phyloP scores from a whole-genome alignment of 1,140 invertebrate species.

The Eciton burchellii region DNA sequence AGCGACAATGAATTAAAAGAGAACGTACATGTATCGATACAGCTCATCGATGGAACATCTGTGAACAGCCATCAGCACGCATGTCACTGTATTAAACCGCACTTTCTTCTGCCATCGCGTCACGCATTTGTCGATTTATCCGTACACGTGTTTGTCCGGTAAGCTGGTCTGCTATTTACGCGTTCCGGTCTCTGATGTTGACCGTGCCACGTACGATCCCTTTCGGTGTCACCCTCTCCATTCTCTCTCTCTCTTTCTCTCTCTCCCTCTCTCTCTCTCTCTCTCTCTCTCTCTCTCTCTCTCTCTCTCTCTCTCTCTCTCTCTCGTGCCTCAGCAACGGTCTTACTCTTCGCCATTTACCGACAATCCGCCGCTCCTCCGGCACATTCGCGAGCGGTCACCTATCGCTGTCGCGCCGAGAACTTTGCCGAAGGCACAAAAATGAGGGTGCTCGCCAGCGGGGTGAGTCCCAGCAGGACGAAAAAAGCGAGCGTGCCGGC shows the following conservation, averaged over 20 bases:
- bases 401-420: constrained; percentile 48
- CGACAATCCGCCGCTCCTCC: constrained; percentile 44
- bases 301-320: background rate
- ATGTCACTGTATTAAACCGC: background rate
- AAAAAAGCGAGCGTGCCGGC: constrained; percentile 65
- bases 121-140: constrained; percentile 37
- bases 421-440: constrained; percentile 67
- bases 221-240: background rate
- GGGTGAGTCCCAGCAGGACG: constrained; percentile 19
- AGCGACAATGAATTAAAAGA: too few species aligned
- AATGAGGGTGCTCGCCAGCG: constrained; percentile 55
- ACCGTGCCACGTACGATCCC: background rate
- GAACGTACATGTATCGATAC: constrained; percentile 1
- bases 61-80: background rate
- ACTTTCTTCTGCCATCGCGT: constrained; percentile 15
- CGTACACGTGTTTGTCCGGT: background rate
- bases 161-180: constrained; percentile 28
- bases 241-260: constrained; percentile 13
- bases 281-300: constrained; percentile 11
- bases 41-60: background rate
- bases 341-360: constrained; percentile 23
- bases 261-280: background rate
- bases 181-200: constrained; percentile 10
- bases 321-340: background rate
- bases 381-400: constrained; percentile 8